Evolutionary conservation across 2,113 vertebrate genomes (phyloP), one percentile per base, ranked within the genome.

Genomic region (Prunella himalayana): DNA sequence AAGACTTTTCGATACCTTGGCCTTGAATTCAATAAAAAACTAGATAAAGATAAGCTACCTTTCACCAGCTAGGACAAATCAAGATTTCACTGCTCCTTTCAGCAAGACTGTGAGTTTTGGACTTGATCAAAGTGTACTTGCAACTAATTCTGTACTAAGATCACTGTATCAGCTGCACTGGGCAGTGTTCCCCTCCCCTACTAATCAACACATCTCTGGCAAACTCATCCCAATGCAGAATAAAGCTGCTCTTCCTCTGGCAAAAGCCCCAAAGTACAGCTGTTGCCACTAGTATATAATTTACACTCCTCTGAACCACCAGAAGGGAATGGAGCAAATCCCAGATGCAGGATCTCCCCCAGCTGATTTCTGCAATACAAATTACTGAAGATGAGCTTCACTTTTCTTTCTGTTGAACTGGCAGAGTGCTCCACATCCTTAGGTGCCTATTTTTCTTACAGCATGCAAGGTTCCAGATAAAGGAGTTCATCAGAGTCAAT

Each of bases 241-340:
- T 66, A 88, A 96, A 95, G 82, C 92, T 80, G 66, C n/a, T 88
- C 35, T 88, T 90, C 68, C 79, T 60, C 82, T 88, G 93, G 94
- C 90, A 94, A 41, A 59, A 83, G 56, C 68, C 72, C 80, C 72
- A 61, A 68, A 51, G 65, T 82, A 60, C 93, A 95, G 94, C 93
- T 91, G 82, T 76, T 94, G 68, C 75, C 24, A 30, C 60, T 70
- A 28, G 39, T 35, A 27, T 11, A 42, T 44, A 42, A 65, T 61
- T 69, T 87, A 82, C 56, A 30, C 79, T 75, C 42, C 90, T 73
- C 75, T 28, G 30, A 65, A 37, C 17, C 71, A 73, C 73, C 71
- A 76, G 45, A 42, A 72, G n/a, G 60, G 85, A 93, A 53, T 2
- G 7, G 73, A 92, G 54, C 75, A 71, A 80, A 79, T 78, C 73